Evolutionary conservation across 2,113 vertebrate species (phyloP), one percentile per base, ranked within the genome.

Genomic region (Oophaga pumilio): DNA sequence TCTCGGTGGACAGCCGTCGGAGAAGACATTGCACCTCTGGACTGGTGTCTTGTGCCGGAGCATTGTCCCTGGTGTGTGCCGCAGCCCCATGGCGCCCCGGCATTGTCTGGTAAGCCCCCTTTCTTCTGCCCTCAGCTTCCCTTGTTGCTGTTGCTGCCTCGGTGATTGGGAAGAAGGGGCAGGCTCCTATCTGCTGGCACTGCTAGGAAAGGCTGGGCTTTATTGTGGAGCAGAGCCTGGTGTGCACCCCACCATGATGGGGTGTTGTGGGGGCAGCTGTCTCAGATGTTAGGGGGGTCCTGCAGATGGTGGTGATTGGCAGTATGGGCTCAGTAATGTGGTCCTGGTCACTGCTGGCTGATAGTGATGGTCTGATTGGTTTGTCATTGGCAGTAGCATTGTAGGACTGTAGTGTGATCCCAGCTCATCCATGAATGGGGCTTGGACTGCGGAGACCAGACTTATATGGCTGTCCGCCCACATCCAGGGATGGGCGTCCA

Each of bases 41-140:
- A 12, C 17, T 24, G 78, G 69, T 18, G 78, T 78, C 78, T 74
- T 87, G 86, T 69, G 17, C 33, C 69, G 2, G 69, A 22, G 33
- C 73, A 20, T 64, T 66, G 71, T 78, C 57, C 66, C 64, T 4
- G 28, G 11, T 26, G 24, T 52, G 26, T 13, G 60, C 24, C 22
- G 50, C 53, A 74, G 56, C 57, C 52, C 26, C 56, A 66, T 77
- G 52, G 59, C 76, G 50, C 64, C 79, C 56, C 17, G 62, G 68
- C 13, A 57, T 73, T 87, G 66, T 82, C 57, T 56, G 86, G 86
- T 88, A 88, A 87, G 86, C 66, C 52, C 59, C 59, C 33, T 52
- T 76, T 62, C 57, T 24, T 50, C 4, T 18, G 5, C 14, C 13
- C 57, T 50, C 73, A 0, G 64, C 20, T 15, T 53, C 22, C 50